Base-by-base conservation (phyloP, 2,797 vertebrate genomes). In the Protonibea diacanthus region DNA sequence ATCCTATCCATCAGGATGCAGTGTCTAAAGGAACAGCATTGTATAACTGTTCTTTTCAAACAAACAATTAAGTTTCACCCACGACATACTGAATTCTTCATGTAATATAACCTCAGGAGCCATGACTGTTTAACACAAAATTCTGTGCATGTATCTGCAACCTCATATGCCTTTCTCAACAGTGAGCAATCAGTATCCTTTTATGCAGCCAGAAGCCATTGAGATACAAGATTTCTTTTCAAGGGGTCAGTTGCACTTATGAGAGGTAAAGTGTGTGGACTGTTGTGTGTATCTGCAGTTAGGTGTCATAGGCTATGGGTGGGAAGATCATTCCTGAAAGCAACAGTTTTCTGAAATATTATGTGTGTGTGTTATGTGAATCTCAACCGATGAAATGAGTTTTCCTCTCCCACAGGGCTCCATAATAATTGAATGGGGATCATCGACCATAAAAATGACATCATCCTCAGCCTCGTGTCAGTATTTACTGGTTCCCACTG, bases 361-460 rank as follows among this genome's bases (percentile, higher is more conserved):
- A 18, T 25, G 12, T 20, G 27, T 82, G 49, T 42, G 45, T 57
- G 83, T 86, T 74, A 74, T 86, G 80, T 33, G 69, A 83, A 86
- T 83, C 59, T 80, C 7, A 63, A 71, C 62, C 45, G 33, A 74
- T 57, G 67, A 76, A 81, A 85, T 40, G 6, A 74, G 71, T 45
- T 58, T 82, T 76, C 29, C 29, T 3, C 27, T 79, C 55, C 65
- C 66, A 62, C 60, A 42, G 74, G 71, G 66, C 62, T 76, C 33
- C 6, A 56, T 52, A 21, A 53, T 73, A 81, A 84, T 60, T 62
- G 62, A 81, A 81, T 8, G 1, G 53, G 12, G 64, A 69, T 75
- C 76, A 56, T 48, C 53, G 61, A 80, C 71, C 48, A 38, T 58
- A 33, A 53, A 64, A 33, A 40, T 78, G 81, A 82, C 78, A 80